A percentile compares a stretch with the other conserved stretches of the same genome.
These are phyloP conservation scores for Sebastes fasciatus DNA, from an alignment of 2,113 vertebrate genomes.

Conservation along the genomic window DNA sequence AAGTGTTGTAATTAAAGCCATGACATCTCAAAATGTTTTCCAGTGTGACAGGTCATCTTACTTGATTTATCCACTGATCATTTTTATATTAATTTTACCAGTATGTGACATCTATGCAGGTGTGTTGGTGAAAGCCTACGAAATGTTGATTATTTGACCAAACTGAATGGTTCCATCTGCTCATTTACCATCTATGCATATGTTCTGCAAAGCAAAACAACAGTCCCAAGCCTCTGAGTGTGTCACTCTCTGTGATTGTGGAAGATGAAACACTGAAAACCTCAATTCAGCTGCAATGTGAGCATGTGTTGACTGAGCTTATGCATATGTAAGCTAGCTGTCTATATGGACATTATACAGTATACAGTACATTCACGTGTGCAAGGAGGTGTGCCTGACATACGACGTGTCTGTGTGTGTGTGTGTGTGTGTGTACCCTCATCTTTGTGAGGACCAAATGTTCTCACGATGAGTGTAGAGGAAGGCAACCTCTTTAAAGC, in stretches of 20 bases:
- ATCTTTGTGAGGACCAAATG: background rate
- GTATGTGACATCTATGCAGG: background rate
- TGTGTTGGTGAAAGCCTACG: conserved; percentile 1
- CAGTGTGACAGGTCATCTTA: conserved; percentile 15
- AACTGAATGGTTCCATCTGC: conserved; percentile 6
- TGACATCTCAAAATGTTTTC: conserved; percentile 18
- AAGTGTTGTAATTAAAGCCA: conserved; percentile 17
- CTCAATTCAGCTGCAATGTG: background rate
- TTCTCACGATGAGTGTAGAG: background rate
- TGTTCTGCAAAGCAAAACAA: background rate
- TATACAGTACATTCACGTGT: background rate
- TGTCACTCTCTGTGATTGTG: background rate
- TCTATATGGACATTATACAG: background rate
- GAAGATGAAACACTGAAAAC: conserved; percentile 9
- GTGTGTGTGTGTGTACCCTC: background rate
- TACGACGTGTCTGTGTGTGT: background rate
- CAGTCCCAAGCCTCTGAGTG: background rate
- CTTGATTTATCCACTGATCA: background rate
- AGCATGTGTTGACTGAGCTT: background rate
- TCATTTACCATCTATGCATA: conserved; percentile 5
- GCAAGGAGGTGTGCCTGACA: background rate
- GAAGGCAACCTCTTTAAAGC: background rate
- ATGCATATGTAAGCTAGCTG: background rate
- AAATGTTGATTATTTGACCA: conserved; percentile 15
- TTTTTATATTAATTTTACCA: background rate